A percentile compares a stretch with the other conserved stretches of the same genome.
Conservation (phyloP, 2,888 invertebrate genomes). For the Calliopum simillimum region DNA sequence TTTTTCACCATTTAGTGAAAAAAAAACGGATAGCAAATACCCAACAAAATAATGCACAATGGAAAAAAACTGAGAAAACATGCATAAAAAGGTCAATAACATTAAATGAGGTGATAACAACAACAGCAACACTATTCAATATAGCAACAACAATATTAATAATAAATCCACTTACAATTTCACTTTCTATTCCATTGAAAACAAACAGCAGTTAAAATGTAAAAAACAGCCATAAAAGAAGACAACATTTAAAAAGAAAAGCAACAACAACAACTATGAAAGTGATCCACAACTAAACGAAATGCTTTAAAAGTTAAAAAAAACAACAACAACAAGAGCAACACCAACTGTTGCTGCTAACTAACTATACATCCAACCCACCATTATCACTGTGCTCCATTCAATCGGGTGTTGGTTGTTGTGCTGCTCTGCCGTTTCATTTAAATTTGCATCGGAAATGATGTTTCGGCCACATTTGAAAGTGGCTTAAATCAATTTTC, state of each 20-base stretch:
- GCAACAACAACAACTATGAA: conserved; percentile 4
- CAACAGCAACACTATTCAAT: background rate
- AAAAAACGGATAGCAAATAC: no score
- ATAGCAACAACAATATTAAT: background rate
- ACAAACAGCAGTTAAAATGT: background rate
- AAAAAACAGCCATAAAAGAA: conserved; percentile 4
- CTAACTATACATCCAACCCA: background rate
- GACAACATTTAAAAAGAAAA: conserved; percentile 27
- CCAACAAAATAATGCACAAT: no score
- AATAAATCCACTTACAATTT: background rate
- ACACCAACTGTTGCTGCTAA: conserved; percentile 20
- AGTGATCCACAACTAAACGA: conserved; percentile 33
- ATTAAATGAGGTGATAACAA: no score
- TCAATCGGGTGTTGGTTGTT: no score
- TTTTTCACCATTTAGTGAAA: no score
- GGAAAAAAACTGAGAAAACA: no score
- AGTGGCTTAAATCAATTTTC: conserved; percentile 21
- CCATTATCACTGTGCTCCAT: background rate
- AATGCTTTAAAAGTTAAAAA: conserved; percentile 46
- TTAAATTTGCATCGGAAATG: conserved; percentile 10
- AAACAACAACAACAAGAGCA: conserved; percentile 40
- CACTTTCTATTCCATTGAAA: background rate
- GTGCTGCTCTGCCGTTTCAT: no score
- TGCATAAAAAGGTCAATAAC: no score
- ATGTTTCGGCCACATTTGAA: conserved; percentile 15